phyloP scores from a whole-genome alignment of 2,888 invertebrate species.

The Morpho achilles region DNA sequence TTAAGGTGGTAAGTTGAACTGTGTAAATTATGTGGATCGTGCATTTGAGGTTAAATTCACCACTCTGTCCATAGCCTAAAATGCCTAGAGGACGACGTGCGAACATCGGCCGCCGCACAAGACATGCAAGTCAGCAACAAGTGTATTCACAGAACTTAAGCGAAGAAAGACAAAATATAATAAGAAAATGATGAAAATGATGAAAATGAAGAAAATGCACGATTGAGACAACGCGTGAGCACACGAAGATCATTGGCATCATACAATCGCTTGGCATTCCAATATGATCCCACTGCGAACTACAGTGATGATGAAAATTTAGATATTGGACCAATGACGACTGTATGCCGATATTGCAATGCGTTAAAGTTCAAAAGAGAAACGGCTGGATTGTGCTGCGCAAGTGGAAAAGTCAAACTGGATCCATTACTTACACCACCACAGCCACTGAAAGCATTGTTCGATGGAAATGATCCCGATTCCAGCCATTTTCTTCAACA shows the following conservation, averaged over 20 bases:
- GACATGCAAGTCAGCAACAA: slow-evolving; percentile 33
- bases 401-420: slow-evolving; percentile 48
- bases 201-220: slow-evolving; percentile 35
- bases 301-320: slow-evolving; percentile 37
- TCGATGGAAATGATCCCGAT: slow-evolving; percentile 31
- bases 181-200: too few species aligned
- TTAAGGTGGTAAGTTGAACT: slow-evolving; percentile 32
- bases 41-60: slow-evolving; percentile 32
- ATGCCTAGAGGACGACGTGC: slow-evolving; percentile 35
- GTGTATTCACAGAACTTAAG: slow-evolving; percentile 31
- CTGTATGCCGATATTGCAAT: slow-evolving; percentile 29
- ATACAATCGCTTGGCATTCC: too few species aligned
- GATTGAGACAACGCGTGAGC: slow-evolving; percentile 34
- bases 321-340: slow-evolving; percentile 16
- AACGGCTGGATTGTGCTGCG: slow-evolving; percentile 49
- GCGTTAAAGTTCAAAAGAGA: slow-evolving; percentile 44
- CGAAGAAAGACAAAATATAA: slow-evolving; percentile 22
- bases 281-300: slow-evolving; percentile 27
- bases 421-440: slow-evolving; percentile 41
- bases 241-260: slow-evolving; percentile 31
- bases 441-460: slow-evolving; percentile 40
- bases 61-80: slow-evolving; percentile 33
- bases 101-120: slow-evolving; percentile 35
- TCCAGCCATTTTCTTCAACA: slow-evolving; percentile 34
- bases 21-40: slow-evolving; percentile 30